A percentile compares a stretch with the other conserved stretches of the same genome.
Conservation (phyloP, 2,113 vertebrate genomes). For the Cairina moschata region DNA sequence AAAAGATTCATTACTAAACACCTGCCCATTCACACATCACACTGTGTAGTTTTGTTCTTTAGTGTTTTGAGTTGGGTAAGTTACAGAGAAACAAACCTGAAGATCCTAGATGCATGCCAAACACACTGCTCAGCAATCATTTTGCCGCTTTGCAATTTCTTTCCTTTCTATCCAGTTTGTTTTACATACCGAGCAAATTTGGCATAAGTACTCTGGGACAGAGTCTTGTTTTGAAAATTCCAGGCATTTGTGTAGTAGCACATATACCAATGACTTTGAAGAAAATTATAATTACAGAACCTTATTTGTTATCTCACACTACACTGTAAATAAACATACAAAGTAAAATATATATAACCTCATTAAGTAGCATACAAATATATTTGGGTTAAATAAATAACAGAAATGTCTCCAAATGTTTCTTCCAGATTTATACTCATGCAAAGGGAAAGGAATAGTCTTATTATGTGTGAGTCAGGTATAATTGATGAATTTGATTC, state of each 20-base stretch:
- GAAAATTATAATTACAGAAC: not conserved
- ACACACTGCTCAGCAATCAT: not conserved
- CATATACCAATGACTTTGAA: not conserved
- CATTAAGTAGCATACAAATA: not conserved
- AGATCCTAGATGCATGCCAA: not conserved
- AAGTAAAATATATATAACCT: no score
- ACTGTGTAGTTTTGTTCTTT: not conserved
- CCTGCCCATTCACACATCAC: not conserved
- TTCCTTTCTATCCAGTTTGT: not conserved
- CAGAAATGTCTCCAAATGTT: not conserved
- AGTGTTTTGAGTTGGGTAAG: not conserved
- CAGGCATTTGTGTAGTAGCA: not conserved
- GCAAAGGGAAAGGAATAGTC: not conserved
- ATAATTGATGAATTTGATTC: not conserved
- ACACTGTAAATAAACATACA: not conserved
- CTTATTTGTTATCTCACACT: not conserved
- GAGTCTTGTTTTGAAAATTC: not conserved
- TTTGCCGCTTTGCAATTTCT: not conserved
- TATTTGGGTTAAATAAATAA: not conserved
- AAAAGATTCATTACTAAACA: not conserved
- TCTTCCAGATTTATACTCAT: not conserved
- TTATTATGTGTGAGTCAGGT: not conserved
- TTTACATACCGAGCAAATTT: not conserved
- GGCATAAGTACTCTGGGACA: not conserved
- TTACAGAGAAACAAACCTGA: not conserved